phyloP scores from a whole-genome alignment of 2,888 invertebrate genomes.

The Meta bourneti region DNA sequence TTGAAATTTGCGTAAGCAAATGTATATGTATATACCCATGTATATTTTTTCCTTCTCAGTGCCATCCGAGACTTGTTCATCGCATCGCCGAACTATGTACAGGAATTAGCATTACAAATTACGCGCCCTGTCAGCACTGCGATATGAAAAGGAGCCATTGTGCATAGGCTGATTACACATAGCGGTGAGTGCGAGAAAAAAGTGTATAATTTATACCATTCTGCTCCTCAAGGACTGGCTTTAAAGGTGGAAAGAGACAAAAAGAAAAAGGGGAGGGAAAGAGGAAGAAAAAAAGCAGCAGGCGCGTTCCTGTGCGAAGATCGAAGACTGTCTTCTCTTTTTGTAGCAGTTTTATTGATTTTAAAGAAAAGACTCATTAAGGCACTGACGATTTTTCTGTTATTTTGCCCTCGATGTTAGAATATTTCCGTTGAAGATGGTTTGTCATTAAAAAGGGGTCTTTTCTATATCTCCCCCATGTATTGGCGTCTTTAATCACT shows the following conservation, averaged over 20 bases:
- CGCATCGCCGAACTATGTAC: neutral
- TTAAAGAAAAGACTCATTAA: slow-evolving; percentile 60
- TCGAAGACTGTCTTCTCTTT: slow-evolving; percentile 33
- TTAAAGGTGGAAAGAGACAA: slow-evolving; percentile 12
- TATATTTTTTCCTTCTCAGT: too few relatives aligned
- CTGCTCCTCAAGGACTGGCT: slow-evolving; percentile 20
- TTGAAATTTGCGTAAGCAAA: too few relatives aligned
- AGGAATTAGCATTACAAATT: slow-evolving; percentile 19
- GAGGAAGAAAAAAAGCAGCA: neutral
- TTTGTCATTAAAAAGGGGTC: slow-evolving; percentile 48
- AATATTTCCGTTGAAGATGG: slow-evolving; percentile 51
- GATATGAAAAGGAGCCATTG: neutral
- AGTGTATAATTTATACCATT: slow-evolving; percentile 15
- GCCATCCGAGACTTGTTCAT: too few relatives aligned
- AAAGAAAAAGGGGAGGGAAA: neutral
- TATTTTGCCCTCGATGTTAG: slow-evolving; percentile 52
- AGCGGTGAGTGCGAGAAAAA: neutral
- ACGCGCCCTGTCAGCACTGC: neutral
- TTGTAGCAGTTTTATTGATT: slow-evolving; percentile 64
- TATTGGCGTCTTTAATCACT: slow-evolving; percentile 55
- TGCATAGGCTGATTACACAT: neutral
- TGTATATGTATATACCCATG: too few relatives aligned
- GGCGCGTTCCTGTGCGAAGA: slow-evolving; percentile 27
- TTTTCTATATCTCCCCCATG: slow-evolving; percentile 24
- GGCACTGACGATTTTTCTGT: slow-evolving; percentile 45